These are phyloP conservation scores for Morinoia aosen DNA, from an alignment of 2,888 invertebrate species.

Conservation along the genomic window DNA sequence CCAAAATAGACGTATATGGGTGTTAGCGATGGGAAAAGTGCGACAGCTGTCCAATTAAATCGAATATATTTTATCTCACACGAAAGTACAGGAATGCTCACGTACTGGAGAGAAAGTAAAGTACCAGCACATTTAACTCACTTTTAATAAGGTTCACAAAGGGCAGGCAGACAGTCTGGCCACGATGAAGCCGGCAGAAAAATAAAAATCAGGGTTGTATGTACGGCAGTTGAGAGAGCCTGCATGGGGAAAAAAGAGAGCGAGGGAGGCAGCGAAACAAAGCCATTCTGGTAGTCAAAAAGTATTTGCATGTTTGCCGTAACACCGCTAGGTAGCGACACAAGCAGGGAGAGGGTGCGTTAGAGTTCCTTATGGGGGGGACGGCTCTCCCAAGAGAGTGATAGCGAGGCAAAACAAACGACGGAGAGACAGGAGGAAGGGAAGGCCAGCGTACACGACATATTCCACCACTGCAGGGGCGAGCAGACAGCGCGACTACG, in stretches of 20 bases:
- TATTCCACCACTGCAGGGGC: not conserved
- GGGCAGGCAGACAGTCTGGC: not conserved
- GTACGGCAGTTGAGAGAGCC: not conserved
- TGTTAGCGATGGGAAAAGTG: not conserved
- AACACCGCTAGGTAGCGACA: not conserved
- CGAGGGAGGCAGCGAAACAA: not conserved
- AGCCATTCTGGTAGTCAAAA: slow-evolving; percentile 39
- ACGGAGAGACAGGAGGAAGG: not conserved
- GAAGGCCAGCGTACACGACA: not conserved
- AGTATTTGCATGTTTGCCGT: slow-evolving; percentile 27
- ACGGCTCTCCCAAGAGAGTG: slow-evolving; percentile 29
- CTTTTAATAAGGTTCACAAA: not conserved
- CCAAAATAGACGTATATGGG: not conserved
- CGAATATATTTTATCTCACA: not conserved
- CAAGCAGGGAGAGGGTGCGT: not conserved
- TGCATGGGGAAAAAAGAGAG: not conserved
- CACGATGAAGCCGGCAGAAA: not conserved
- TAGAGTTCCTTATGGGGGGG: not conserved
- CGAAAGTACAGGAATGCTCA: not conserved
- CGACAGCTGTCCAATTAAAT: not conserved
- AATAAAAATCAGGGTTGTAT: not conserved
- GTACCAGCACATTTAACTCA: not conserved
- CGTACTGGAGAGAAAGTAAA: not conserved
- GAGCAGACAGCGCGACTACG: not conserved
- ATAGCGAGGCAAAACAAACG: not conserved